Conservation (phyloP, 2,113 vertebrate genomes). For the Laticauda colubrina region DNA sequence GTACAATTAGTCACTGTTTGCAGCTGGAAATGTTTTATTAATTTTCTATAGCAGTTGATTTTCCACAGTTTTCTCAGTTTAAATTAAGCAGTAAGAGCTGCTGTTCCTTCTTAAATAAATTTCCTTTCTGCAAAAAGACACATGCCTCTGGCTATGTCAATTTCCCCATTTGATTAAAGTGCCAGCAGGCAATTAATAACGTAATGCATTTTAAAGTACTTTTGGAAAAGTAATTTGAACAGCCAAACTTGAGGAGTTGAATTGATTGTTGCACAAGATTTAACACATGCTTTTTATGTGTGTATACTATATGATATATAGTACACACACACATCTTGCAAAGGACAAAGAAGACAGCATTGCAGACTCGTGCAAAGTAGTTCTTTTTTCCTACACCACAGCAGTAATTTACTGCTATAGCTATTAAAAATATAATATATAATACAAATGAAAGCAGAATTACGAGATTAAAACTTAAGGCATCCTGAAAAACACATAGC, state of each 20-base stretch:
- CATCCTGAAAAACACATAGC: not conserved
- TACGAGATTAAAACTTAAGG: not conserved
- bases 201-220: constrained; percentile 89
- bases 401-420: not conserved
- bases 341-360: constrained; percentile 63
- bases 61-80: constrained; percentile 83
- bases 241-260: constrained; percentile 79
- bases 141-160: constrained; percentile 83
- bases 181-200: constrained; percentile 87
- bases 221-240: constrained; percentile 85
- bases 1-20: constrained; percentile 91
- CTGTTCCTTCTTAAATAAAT: constrained; percentile 84
- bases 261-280: constrained; percentile 79
- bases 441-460: not conserved
- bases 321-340: constrained; percentile 49
- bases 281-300: constrained; percentile 62
- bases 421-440: not conserved
- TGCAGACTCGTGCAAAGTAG: not conserved
- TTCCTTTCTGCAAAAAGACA: constrained; percentile 80
- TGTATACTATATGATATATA: not conserved
- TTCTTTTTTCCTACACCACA: not conserved
- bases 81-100: constrained; percentile 85
- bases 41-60: constrained; percentile 84
- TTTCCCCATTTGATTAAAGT: constrained; percentile 85
- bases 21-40: constrained; percentile 87